phyloP scores from a whole-genome alignment of 2,888 invertebrate species.

The Willowsia nigromaculata region DNA sequence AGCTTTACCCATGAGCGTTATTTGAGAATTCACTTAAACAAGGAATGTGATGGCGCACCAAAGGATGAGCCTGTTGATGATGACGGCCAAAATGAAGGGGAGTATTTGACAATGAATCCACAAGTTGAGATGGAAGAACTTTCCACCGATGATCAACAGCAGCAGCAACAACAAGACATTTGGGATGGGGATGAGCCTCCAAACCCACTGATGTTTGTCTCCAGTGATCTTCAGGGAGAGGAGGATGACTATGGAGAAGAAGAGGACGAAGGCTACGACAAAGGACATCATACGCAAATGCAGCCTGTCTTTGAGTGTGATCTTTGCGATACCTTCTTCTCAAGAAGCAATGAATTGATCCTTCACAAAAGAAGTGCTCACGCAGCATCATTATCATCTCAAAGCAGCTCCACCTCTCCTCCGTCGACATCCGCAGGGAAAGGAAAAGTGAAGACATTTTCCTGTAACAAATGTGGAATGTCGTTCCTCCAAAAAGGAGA shows the following conservation, averaged over 20 bases:
- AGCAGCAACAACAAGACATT: neutral
- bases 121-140: conserved; percentile 27
- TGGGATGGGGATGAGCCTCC: conserved; percentile 38
- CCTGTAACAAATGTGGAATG: conserved; percentile 64
- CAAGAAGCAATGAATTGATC: conserved; percentile 66
- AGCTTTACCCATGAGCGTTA: conserved; percentile 68
- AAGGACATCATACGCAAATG: neutral
- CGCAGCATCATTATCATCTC: neutral
- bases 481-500: conserved; percentile 56
- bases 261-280: conserved; percentile 40
- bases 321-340: conserved; percentile 53
- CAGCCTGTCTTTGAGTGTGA: conserved; percentile 52
- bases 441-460: conserved; percentile 49
- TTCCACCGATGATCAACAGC: neutral
- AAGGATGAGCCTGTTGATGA: conserved; percentile 6
- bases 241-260: conserved; percentile 24
- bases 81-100: neutral
- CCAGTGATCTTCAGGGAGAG: conserved; percentile 39
- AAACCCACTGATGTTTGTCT: conserved; percentile 57
- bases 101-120: neutral
- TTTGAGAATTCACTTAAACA: conserved; percentile 65
- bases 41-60: conserved; percentile 22
- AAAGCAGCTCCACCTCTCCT: neutral
- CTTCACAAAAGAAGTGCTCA: conserved; percentile 52
- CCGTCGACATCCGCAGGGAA: neutral